phyloP scores from a whole-genome alignment of 2,888 invertebrate genomes.

The Ypsolopha scabrella region DNA sequence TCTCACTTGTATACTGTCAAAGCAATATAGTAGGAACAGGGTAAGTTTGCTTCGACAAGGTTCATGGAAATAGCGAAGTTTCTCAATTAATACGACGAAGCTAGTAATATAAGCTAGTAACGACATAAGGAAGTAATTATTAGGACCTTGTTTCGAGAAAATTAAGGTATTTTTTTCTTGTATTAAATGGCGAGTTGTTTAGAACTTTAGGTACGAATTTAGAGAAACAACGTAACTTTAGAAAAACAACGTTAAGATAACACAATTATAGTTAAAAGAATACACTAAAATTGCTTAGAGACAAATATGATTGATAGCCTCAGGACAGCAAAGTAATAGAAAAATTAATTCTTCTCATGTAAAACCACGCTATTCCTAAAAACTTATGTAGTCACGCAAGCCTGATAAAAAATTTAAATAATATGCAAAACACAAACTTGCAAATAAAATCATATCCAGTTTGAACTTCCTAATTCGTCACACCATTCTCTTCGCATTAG shows the following conservation, averaged over 20 bases:
- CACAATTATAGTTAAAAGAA: too few species aligned
- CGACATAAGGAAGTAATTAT: constrained; percentile 2
- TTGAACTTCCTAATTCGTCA: constrained; percentile 2
- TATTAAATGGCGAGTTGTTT: too few species aligned
- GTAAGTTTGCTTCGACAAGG: constrained; percentile 28
- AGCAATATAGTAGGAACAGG: constrained; percentile 10
- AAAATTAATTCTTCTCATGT: background rate
- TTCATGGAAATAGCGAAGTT: constrained; percentile 5
- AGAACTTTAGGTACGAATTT: too few species aligned
- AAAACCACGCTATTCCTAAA: background rate
- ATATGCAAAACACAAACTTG: background rate
- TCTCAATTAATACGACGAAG: constrained; percentile 1
- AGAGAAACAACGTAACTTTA: too few species aligned
- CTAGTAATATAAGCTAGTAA: too few species aligned
- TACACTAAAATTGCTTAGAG: too few species aligned
- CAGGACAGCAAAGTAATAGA: background rate
- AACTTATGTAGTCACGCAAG: background rate
- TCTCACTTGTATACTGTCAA: constrained; percentile 6
- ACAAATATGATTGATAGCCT: background rate
- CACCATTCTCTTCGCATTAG: constrained; percentile 6
- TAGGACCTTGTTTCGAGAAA: background rate
- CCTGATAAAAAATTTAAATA: background rate
- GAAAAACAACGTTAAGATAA: too few species aligned
- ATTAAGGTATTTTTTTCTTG: too few species aligned
- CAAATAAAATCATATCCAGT: background rate